Evolutionary conservation across 2,113 vertebrate genomes (phyloP).

Genomic region (Henicopernis longicauda): DNA sequence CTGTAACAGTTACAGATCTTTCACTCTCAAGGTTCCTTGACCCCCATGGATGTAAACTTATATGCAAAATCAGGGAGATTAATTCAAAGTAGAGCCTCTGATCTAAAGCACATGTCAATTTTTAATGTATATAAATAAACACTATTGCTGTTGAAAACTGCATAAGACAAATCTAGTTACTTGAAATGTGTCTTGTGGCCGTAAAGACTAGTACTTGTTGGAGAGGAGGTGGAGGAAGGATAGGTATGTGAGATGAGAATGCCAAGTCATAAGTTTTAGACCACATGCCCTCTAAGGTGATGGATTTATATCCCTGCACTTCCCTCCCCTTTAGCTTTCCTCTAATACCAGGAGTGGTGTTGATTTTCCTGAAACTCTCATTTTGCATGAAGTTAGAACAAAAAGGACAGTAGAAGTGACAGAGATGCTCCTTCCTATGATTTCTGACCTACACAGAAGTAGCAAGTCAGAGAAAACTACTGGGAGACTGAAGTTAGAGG

Average conservation of each 20-base stretch:
- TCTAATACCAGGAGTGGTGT: background rate
- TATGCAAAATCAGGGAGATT: background rate
- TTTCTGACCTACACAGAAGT: background rate
- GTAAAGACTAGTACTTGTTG: background rate
- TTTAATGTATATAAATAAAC: background rate
- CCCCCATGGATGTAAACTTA: background rate
- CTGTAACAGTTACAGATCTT: background rate
- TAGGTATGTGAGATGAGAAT: background rate
- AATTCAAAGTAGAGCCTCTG: background rate
- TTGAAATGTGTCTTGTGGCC: background rate
- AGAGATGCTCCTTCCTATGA: background rate
- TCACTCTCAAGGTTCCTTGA: background rate
- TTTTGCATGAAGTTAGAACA: background rate
- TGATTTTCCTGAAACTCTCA: background rate
- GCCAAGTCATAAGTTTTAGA: background rate
- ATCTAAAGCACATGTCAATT: background rate
- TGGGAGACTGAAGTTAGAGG: background rate
- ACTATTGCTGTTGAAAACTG: background rate
- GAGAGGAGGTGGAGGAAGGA: background rate
- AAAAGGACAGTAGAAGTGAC: background rate
- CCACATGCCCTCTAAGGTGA: background rate
- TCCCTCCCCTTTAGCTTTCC: background rate
- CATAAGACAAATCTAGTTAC: background rate
- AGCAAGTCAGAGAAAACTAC: background rate
- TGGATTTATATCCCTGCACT: background rate